phyloP scores from a whole-genome alignment of 2,113 vertebrate species.

The Vombatus ursinus region DNA sequence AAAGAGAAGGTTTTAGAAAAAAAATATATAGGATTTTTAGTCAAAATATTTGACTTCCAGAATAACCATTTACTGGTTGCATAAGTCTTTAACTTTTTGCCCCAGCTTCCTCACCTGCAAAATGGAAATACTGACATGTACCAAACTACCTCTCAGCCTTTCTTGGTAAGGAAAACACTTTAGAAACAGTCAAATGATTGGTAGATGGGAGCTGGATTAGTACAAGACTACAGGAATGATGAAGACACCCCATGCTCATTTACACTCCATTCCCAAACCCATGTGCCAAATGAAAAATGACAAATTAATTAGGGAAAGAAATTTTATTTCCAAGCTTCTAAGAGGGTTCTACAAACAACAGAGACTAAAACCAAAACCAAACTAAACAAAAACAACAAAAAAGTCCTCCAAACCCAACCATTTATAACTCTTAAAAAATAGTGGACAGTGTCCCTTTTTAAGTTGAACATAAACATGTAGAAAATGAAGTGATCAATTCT shows the following conservation, averaged over 20 bases:
- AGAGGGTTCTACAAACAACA: slow-evolving; percentile 83
- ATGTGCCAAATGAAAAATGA: slow-evolving; percentile 81
- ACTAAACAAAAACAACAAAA: slow-evolving; percentile 14
- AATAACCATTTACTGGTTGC: neutral
- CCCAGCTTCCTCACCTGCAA: neutral
- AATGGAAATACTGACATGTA: neutral
- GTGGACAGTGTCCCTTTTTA: slow-evolving; percentile 76
- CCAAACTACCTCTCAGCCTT: neutral
- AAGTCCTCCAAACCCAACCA: slow-evolving; percentile 70
- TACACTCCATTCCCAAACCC: slow-evolving; percentile 62
- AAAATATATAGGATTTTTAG: neutral
- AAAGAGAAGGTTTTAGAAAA: neutral
- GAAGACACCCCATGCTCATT: neutral
- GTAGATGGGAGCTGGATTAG: neutral
- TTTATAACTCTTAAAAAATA: slow-evolving; percentile 80
- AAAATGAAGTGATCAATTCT: slow-evolving; percentile 79
- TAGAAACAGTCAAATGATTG: neutral
- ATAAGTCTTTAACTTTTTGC: neutral
- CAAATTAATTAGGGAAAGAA: slow-evolving; percentile 83
- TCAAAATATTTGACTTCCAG: neutral
- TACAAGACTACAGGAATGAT: slow-evolving; percentile 34
- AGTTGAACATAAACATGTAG: slow-evolving; percentile 80
- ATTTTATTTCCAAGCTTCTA: slow-evolving; percentile 86
- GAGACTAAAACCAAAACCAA: slow-evolving; percentile 74
- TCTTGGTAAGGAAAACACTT: neutral